Evolutionary conservation across 1,140 invertebrate genomes (phyloP).

Genomic region (Ceratosolen fusciceps): DNA sequence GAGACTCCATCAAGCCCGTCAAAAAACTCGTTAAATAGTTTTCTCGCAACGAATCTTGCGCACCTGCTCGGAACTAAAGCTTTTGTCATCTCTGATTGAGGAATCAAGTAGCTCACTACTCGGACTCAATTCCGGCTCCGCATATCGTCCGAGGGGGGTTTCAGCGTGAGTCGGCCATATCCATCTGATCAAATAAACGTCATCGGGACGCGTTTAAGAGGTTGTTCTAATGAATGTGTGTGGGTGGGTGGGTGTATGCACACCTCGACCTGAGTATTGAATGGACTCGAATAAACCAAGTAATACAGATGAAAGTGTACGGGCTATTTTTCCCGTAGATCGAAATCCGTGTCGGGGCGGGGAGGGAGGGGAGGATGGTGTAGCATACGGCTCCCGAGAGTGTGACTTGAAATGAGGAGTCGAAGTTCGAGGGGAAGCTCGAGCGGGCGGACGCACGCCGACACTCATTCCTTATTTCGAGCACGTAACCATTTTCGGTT

Average conservation of each 20-base stretch:
- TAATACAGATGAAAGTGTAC: slow-evolving; percentile 35
- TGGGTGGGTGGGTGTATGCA: no score
- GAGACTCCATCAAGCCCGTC: no score
- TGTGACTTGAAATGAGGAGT: not conserved
- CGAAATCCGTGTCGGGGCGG: slow-evolving; percentile 54
- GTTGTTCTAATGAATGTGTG: not conserved
- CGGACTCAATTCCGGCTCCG: slow-evolving; percentile 26
- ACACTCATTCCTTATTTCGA: slow-evolving; percentile 67
- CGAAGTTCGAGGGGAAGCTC: not conserved
- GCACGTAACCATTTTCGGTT: slow-evolving; percentile 69
- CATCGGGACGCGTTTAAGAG: not conserved
- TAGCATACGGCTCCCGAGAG: slow-evolving; percentile 29
- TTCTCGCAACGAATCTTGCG: no score
- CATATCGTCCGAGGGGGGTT: not conserved
- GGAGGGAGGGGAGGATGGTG: no score
- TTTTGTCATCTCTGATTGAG: no score
- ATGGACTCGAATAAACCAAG: slow-evolving; percentile 32
- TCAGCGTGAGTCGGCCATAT: not conserved
- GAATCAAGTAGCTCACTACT: not conserved
- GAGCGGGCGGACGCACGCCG: slow-evolving; percentile 45
- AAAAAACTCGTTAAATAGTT: no score
- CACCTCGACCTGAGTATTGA: slow-evolving; percentile 21
- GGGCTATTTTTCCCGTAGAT: slow-evolving; percentile 38
- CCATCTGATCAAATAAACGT: slow-evolving; percentile 32
- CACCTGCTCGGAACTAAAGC: no score